Evolutionary conservation across 2,888 invertebrate species (phyloP).

Genomic region (Microchrysa polita): DNA sequence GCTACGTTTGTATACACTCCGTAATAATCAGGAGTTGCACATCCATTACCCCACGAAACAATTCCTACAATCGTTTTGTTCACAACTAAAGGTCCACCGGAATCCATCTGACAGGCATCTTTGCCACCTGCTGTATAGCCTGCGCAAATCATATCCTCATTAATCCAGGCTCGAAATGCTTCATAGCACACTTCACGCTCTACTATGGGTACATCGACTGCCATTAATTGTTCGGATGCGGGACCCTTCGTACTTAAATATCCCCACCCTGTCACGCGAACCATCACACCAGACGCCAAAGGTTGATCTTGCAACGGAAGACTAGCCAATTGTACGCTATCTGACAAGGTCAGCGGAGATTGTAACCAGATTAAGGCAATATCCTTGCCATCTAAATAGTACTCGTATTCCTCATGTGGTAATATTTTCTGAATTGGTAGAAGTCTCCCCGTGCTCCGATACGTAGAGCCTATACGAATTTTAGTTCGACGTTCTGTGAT

Average conservation of each 20-base stretch:
- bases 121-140: constrained; percentile 22
- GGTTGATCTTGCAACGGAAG: not conserved
- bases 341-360: constrained; percentile 7
- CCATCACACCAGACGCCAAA: not conserved
- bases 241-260: constrained; percentile 11
- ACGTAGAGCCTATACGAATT: constrained; percentile 68
- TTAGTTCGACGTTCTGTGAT: constrained; percentile 52
- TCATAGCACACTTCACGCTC: constrained; percentile 19
- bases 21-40: constrained; percentile 24
- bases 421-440: constrained; percentile 36
- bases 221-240: not conserved
- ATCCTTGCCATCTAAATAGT: constrained; percentile 32
- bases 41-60: constrained; percentile 38
- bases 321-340: constrained; percentile 3
- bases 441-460: constrained; percentile 55
- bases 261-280: constrained; percentile 29
- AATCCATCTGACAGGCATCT: constrained; percentile 37
- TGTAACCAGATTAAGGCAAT: constrained; percentile 38
- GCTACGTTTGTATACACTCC: constrained; percentile 35
- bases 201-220: constrained; percentile 19
- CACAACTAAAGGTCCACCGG: constrained; percentile 36
- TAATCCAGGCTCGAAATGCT: constrained; percentile 21
- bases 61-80: constrained; percentile 29
- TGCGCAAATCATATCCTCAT: constrained; percentile 33
- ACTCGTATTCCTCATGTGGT: constrained; percentile 19